These are phyloP conservation scores for Crematogaster levior DNA, from an alignment of 2,888 invertebrate genomes.

Conservation along the genomic window DNA sequence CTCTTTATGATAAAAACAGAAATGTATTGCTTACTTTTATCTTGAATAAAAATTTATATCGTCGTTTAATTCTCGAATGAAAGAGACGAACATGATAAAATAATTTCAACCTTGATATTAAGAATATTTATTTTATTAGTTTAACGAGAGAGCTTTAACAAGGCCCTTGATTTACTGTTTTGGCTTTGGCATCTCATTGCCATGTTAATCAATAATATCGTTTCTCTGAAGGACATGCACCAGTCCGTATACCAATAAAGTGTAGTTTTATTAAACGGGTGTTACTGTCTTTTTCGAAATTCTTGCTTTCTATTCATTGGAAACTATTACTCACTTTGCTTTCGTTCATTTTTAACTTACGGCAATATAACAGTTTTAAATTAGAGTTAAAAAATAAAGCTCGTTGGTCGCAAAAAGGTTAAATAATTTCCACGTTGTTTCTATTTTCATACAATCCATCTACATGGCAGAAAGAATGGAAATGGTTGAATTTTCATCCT, in stretches of 20 bases:
- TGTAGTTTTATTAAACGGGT: neutral
- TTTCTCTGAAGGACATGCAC: neutral
- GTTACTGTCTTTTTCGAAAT: neutral
- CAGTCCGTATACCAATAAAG: neutral
- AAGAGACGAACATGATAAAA: neutral
- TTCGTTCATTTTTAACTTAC: neutral
- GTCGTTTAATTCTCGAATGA: neutral
- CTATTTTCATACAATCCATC: conserved; percentile 11
- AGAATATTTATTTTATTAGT: neutral
- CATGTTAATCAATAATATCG: conserved; percentile 11
- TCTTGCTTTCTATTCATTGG: neutral
- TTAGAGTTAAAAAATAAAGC: neutral
- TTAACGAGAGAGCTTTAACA: neutral
- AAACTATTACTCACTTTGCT: neutral
- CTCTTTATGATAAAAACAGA: neutral
- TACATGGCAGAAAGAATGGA: neutral
- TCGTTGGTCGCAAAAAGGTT: neutral
- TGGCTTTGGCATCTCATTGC: neutral
- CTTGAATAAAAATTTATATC: neutral
- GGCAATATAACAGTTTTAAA: neutral
- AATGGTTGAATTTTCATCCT: conserved; percentile 64
- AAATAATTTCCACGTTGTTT: conserved; percentile 23
- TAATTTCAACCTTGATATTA: neutral
- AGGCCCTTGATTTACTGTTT: neutral
- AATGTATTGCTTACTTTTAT: neutral